Base-by-base conservation (phyloP, 2,113 vertebrate genomes). In the Macaca mulatta region DNA sequence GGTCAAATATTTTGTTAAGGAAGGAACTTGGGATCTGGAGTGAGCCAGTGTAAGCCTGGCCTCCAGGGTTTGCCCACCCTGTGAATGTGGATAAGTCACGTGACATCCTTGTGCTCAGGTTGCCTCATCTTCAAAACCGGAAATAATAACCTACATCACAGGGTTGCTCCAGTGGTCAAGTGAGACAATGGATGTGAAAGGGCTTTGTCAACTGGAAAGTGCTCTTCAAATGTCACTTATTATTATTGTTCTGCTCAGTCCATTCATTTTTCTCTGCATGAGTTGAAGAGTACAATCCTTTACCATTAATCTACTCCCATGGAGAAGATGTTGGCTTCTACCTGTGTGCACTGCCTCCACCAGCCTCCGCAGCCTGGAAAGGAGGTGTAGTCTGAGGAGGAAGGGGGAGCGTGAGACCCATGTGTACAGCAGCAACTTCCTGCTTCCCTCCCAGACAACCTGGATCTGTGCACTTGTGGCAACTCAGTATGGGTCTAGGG, bases 401-500 rank as follows among this genome's bases (percentile, higher is more conserved):
- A 59, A 45, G 23, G 4, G 13, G 55, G 25, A n/a, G 11, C 8
- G 2, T 4, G 16, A 59, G 30, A 72, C 59, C 18, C n/a, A 25
- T 0, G 5, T 9, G 5, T 3, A 48, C 9, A 30, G 50, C 2
- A 79, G 32, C 74, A 48, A 20, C 67, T 23, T n/a, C 50, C 38
- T 25, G 45, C 50, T 22, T 35, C 27, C 55, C 57, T 70, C 38
- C 48, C 5, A 2, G 23, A 5, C 6, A 22, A 30, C 10, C 20
- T 0, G 9, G 11, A 59, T 12, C 74, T 79, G 38, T 5, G 13
- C n/a, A 1, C 1, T 27, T 16, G 20, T 32, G 8, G 0, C 5
- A 35, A 14, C 32, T 50, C 70, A 52, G 35, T 43, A 45, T 50
- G 16, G 11, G 81, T 16, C 61, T 43, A n/a, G 20, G 2, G 2